Evolutionary conservation across 2,797 vertebrate species (phyloP), one percentile per base, ranked within the genome.

Genomic region (Gymnopithys bicolor): DNA sequence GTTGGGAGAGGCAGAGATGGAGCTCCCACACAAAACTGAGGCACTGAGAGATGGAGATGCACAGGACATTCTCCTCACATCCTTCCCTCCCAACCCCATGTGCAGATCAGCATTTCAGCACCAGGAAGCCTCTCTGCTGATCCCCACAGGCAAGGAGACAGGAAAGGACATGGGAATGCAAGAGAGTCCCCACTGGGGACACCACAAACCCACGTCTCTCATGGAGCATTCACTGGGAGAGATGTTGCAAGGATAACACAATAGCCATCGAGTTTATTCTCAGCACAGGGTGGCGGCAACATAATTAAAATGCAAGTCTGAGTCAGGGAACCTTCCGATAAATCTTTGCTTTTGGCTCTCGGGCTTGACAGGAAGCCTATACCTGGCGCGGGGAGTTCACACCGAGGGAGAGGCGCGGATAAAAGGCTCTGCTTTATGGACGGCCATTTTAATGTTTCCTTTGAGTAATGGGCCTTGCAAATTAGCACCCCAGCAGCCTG

Each of bases 391-490:
- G 91, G 84, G 87, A 77, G 78, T 49, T 87, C 87, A 75, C 93
- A 82, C 91, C 10, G 76, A 87, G 75, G 82, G 87, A 85, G 94
- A 95, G 94, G 93, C 76, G n/a, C 7, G 2, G 95, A 77, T 60
- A 93, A 96, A 95, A 95, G 80, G 93, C 92, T 85, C 75, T 84
- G 73, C 76, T 95, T 96, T 94, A 87, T 78, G 76, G 48, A 95
- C 91, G 60, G 86, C 96, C 82, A 95, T 96, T 97, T 97, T 95
- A 97, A 96, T 95, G 97, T 97, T 98, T 96, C 73, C 10, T 97
- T 98, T 98, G 97, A 98, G 97, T 97, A 98, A 98, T 97, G 97
- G 97, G 94, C 96, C 97, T 98, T 98, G 97, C 97, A 98, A 98
- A 98, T 98, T 96, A 98, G 97, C 97, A 95, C 96, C 97, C 97